Conservation (phyloP, 2,888 invertebrate genomes). For the Orthosia gracilis region DNA sequence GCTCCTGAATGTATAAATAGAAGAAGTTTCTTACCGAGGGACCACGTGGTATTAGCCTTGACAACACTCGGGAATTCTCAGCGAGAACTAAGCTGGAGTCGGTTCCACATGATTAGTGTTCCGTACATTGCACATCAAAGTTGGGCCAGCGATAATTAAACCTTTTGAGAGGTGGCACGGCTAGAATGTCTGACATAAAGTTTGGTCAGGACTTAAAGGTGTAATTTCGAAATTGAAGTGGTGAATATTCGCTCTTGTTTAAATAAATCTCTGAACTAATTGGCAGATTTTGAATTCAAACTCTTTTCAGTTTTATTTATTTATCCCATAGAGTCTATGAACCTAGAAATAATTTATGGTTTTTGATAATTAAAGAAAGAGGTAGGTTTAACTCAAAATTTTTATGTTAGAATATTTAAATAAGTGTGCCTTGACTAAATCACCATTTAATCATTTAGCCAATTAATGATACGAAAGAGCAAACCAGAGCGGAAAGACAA, state of each 20-base stretch:
- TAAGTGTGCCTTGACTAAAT: too few species aligned
- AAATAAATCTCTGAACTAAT: too few species aligned
- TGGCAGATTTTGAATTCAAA: too few species aligned
- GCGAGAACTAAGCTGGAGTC: constrained; percentile 23
- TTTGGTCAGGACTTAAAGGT: background rate
- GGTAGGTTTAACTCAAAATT: background rate
- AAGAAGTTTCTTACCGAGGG: constrained; percentile 30
- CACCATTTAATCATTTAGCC: too few species aligned
- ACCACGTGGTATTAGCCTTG: constrained; percentile 26
- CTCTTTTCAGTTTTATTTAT: too few species aligned
- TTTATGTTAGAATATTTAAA: background rate
- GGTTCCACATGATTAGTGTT: constrained; percentile 44
- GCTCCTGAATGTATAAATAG: constrained; percentile 5
- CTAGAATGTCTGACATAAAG: constrained; percentile 11
- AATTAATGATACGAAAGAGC: too few species aligned
- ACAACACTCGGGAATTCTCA: constrained; percentile 48
- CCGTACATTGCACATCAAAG: constrained; percentile 45
- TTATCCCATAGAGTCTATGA: too few species aligned
- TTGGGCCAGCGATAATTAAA: constrained; percentile 35
- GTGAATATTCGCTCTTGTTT: background rate
- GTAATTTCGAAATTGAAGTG: background rate
- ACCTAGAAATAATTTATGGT: too few species aligned
- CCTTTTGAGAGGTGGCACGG: constrained; percentile 22
- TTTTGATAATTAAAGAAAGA: too few species aligned
- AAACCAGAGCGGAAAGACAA: background rate